Conservation (phyloP, 2,113 vertebrate species). For the Clupea harengus region DNA sequence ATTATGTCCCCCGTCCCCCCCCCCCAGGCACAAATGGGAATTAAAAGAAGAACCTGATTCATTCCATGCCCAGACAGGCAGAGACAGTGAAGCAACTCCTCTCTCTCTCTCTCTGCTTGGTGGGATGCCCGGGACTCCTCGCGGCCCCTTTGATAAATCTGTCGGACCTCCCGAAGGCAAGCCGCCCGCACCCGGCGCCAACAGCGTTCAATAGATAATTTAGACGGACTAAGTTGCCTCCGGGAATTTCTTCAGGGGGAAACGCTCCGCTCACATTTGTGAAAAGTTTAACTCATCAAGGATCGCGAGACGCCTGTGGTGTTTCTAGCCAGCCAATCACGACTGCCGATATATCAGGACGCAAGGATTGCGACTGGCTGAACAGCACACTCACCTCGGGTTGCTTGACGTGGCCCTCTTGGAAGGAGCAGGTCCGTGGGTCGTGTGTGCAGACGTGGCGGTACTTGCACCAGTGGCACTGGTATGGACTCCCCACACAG, state of each 20-base stretch:
- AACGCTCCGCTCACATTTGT: neutral
- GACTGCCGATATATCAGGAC: neutral
- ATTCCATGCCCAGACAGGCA: neutral
- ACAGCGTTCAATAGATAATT: conserved; percentile 67
- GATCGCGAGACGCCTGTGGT: neutral
- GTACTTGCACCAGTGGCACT: conserved; percentile 98
- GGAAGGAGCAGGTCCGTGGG: conserved; percentile 93
- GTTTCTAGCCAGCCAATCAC: neutral
- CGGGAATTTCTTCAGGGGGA: conserved; percentile 47
- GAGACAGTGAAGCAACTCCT: neutral
- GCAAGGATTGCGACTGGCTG: neutral
- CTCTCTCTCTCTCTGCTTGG: neutral
- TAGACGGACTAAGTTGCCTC: conserved; percentile 65
- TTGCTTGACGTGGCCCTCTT: conserved; percentile 91
- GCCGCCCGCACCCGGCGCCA: conserved; percentile 62
- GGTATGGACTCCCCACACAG: conserved; percentile 92
- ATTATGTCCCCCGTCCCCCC: neutral
- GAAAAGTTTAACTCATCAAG: neutral
- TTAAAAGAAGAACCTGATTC: neutral
- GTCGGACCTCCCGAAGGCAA: conserved; percentile 48
- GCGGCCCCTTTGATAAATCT: conserved; percentile 64
- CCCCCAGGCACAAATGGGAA: neutral
- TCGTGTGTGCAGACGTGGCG: conserved; percentile 94
- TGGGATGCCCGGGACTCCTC: neutral
- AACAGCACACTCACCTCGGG: conserved; percentile 75